phyloP scores from a whole-genome alignment of 2,888 invertebrate species.

The Scrobipalpa atriplicella region DNA sequence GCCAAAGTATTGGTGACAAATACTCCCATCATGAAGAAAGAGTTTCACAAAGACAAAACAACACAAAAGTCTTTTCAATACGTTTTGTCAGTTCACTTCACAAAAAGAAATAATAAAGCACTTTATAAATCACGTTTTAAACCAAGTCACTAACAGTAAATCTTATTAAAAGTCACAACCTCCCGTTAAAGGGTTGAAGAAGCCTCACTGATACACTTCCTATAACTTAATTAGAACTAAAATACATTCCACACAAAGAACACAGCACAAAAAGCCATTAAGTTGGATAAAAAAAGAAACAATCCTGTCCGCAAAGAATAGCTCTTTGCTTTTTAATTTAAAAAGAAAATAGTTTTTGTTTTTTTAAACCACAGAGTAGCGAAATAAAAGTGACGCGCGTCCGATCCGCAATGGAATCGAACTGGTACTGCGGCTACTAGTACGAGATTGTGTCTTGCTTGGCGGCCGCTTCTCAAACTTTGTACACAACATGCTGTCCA shows the following conservation, averaged over 20 bases:
- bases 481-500: not conserved
- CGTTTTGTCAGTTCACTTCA: not conserved
- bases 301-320: not conserved
- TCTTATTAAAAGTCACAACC: slow-evolving; percentile 53
- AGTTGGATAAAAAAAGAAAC: not conserved
- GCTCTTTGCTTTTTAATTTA: slow-evolving; percentile 32
- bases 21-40: slow-evolving; percentile 62
- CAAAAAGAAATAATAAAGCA: not conserved
- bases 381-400: slow-evolving; percentile 42
- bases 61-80: slow-evolving; percentile 37
- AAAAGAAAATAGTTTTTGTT: slow-evolving; percentile 33
- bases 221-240: slow-evolving; percentile 54
- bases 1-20: slow-evolving; percentile 70
- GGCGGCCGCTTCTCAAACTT: slow-evolving; percentile 59
- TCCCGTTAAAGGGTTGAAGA: slow-evolving; percentile 55
- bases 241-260: slow-evolving; percentile 42
- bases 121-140: not conserved
- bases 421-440: slow-evolving; percentile 53
- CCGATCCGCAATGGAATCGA: slow-evolving; percentile 50
- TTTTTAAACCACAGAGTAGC: slow-evolving; percentile 27
- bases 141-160: slow-evolving; percentile 38
- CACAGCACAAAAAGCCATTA: slow-evolving; percentile 31
- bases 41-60: slow-evolving; percentile 34
- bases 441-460: slow-evolving; percentile 59
- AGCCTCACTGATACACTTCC: slow-evolving; percentile 57